These are phyloP conservation scores for Arbacia lixula DNA, from an alignment of 53 echinoderm and acorn worm species.

Conservation along the genomic window DNA sequence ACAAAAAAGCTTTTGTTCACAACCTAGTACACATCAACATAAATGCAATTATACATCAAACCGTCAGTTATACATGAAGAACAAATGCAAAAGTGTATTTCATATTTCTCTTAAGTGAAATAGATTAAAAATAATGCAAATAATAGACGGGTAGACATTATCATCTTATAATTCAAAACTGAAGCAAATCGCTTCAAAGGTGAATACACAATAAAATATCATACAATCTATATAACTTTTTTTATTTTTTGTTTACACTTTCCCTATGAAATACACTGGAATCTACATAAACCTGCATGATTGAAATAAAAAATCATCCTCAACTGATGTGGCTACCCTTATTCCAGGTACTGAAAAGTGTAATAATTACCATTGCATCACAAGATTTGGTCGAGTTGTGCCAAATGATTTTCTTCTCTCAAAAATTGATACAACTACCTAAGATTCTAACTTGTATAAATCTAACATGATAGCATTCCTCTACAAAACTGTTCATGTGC, in stretches of 20 bases:
- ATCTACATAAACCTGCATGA: conserved; percentile 49
- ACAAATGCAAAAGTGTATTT: conserved; percentile 61
- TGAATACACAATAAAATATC: conserved; percentile 61
- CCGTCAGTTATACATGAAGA: conserved; percentile 51
- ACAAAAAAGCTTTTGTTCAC: conserved; percentile 47
- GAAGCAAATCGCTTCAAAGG: conserved; percentile 53
- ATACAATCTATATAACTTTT: conserved; percentile 61
- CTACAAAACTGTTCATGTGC: conserved; percentile 30
- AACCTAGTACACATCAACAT: conserved; percentile 55
- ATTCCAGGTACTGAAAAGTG: conserved; percentile 33
- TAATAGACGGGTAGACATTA: conserved; percentile 56
- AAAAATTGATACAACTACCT: conserved; percentile 36
- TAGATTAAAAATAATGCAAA: conserved; percentile 59
- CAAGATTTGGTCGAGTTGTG: conserved; percentile 57
- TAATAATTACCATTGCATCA: conserved; percentile 34
- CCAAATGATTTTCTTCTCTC: conserved; percentile 26
- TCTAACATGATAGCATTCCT: conserved; percentile 37
- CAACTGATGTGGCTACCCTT: conserved; percentile 50
- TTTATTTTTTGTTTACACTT: conserved; percentile 25
- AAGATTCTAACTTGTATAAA: conserved; percentile 18
- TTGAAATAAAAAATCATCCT: conserved; percentile 25
- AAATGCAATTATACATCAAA: conserved; percentile 57
- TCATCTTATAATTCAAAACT: conserved; percentile 40
- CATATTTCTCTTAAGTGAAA: conserved; percentile 39
- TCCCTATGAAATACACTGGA: conserved; percentile 52